phyloP scores from a whole-genome alignment of 2,888 invertebrate genomes.

The Orthosia cruda region DNA sequence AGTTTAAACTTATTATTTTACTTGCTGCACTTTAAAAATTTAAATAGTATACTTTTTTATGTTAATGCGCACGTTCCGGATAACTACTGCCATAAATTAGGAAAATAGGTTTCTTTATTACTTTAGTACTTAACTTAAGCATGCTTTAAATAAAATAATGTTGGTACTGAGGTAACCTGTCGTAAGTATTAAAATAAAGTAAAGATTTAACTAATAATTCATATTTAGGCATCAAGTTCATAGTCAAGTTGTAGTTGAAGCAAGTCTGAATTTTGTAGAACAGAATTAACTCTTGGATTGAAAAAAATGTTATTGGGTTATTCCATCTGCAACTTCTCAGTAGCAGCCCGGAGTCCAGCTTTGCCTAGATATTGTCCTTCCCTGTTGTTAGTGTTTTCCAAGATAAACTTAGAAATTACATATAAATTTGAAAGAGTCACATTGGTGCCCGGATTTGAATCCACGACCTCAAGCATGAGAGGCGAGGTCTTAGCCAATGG shows the following conservation, averaged over 20 bases:
- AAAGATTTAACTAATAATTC: not conserved
- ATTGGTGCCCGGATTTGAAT: no score
- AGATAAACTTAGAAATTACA: no score
- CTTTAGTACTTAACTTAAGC: constrained; percentile 22
- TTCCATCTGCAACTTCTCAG: no score
- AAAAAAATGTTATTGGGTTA: no score
- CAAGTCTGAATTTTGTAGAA: no score
- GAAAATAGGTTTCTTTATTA: constrained; percentile 40
- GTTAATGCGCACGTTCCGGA: constrained; percentile 35
- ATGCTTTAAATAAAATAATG: constrained; percentile 16
- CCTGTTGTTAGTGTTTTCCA: no score
- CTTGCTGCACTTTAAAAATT: not conserved
- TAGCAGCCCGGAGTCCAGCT: no score
- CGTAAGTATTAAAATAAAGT: not conserved
- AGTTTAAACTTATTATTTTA: constrained; percentile 20
- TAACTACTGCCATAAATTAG: constrained; percentile 29
- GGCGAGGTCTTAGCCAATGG: no score
- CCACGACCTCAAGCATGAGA: no score
- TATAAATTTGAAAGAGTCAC: no score
- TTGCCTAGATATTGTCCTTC: no score
- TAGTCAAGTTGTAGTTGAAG: not conserved
- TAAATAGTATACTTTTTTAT: constrained; percentile 16
- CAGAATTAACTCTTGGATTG: not conserved
- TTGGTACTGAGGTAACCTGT: not conserved
- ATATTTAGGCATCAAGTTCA: not conserved